Evolutionary conservation across 1,140 invertebrate genomes (phyloP).

Genomic region (Drosophila nikananu): DNA sequence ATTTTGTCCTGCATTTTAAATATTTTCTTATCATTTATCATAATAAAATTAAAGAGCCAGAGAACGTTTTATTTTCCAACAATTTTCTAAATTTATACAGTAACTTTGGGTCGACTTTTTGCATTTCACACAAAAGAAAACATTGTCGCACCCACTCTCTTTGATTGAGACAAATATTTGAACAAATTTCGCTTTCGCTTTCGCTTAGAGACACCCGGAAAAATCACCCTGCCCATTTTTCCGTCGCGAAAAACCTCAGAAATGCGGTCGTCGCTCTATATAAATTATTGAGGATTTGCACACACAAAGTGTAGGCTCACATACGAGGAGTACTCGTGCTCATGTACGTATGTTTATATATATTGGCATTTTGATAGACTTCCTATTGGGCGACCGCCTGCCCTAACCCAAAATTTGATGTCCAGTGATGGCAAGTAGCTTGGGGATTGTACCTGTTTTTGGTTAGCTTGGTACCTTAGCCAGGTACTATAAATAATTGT

Average conservation of each 20-base stretch:
- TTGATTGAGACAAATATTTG: constrained; percentile 82
- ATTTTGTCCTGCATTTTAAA: not conserved
- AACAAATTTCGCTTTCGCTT: constrained; percentile 60
- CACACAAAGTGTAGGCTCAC: constrained; percentile 27
- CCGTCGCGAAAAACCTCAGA: constrained; percentile 21
- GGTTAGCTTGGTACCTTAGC: not conserved
- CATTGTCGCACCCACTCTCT: constrained; percentile 17
- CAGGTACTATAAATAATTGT: not conserved
- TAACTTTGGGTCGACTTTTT: not conserved
- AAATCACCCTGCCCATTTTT: not conserved
- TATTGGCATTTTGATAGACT: constrained; percentile 64
- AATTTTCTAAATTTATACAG: not conserved
- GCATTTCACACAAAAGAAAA: not conserved
- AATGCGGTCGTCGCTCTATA: constrained; percentile 55
- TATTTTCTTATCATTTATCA: not conserved
- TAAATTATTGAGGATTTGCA: constrained; percentile 72
- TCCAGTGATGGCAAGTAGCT: constrained; percentile 9
- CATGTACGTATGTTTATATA: not conserved
- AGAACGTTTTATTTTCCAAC: too few species aligned
- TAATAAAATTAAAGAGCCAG: not conserved
- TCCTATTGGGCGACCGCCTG: not conserved
- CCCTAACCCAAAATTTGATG: not conserved
- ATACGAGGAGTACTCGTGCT: constrained; percentile 2
- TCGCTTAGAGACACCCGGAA: constrained; percentile 20
- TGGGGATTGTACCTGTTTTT: not conserved